Evolutionary conservation across 2,113 vertebrate species (phyloP).

Genomic region (Psittacula cyanocephala): DNA sequence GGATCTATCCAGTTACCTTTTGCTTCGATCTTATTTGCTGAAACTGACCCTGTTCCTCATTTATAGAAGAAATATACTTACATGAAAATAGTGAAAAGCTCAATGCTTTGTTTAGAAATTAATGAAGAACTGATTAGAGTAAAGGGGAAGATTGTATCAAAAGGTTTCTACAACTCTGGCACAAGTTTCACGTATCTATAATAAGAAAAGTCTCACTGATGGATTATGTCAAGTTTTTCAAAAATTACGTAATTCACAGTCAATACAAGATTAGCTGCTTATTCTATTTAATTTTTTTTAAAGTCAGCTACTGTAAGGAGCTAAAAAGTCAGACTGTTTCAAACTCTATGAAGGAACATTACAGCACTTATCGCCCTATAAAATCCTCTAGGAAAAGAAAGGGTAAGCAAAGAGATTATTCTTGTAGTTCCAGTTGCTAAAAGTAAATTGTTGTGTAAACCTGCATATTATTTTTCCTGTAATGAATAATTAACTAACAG

Average conservation of each 20-base stretch:
- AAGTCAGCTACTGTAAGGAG: neutral
- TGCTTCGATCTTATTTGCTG: constrained; percentile 69
- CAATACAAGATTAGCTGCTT: constrained; percentile 6
- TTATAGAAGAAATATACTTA: constrained; percentile 45
- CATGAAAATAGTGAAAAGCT: constrained; percentile 33
- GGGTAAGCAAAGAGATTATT: neutral
- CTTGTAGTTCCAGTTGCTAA: neutral
- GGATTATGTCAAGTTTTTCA: neutral
- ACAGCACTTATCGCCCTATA: neutral
- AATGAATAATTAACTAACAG: neutral
- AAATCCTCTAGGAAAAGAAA: constrained; percentile 8
- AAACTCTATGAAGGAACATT: constrained; percentile 14
- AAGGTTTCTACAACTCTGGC: constrained; percentile 20
- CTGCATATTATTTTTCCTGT: neutral
- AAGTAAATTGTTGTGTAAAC: constrained; percentile 20
- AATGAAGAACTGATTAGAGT: neutral
- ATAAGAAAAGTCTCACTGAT: constrained; percentile 1
- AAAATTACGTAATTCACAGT: neutral
- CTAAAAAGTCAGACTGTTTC: constrained; percentile 17
- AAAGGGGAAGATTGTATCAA: neutral
- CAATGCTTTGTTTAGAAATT: constrained; percentile 37
- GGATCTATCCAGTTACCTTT: constrained; percentile 64
- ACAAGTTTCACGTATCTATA: neutral
- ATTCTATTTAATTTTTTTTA: constrained; percentile 26
- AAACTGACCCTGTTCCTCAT: constrained; percentile 51